phyloP scores from a whole-genome alignment of 2,797 vertebrate genomes.

The Ctenochaetus hawaiiensis region DNA sequence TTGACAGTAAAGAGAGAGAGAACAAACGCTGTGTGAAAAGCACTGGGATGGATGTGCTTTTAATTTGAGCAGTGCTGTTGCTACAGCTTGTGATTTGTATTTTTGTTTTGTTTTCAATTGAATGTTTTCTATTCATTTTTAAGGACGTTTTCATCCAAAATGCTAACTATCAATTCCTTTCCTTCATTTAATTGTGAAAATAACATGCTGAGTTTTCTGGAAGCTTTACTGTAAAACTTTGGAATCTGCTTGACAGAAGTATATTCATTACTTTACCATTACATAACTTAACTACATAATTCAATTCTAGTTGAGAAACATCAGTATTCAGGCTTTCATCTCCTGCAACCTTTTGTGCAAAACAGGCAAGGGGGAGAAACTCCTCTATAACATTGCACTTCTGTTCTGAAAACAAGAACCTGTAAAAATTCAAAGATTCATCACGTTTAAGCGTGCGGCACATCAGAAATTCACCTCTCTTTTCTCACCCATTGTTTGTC shows the following conservation, averaged over 20 bases:
- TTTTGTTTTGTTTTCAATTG: not conserved
- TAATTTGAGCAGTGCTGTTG: not conserved
- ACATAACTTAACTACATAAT: not conserved
- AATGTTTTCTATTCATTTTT: not conserved
- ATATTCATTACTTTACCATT: not conserved
- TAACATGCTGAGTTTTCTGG: not conserved
- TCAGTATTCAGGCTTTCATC: not conserved
- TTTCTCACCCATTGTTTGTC: slow-evolving; percentile 7
- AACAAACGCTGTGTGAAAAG: slow-evolving; percentile 4
- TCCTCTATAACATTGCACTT: not conserved
- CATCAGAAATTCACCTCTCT: not conserved
- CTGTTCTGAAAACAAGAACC: not conserved
- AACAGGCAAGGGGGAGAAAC: not conserved
- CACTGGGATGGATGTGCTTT: not conserved
- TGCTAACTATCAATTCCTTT: not conserved
- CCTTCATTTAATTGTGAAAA: not conserved
- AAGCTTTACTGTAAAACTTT: not conserved
- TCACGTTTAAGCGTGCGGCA: not conserved
- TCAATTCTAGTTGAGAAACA: not conserved
- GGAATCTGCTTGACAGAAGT: not conserved
- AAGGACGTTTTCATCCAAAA: not conserved
- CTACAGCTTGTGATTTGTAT: not conserved
- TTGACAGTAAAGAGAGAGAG: slow-evolving; percentile 13
- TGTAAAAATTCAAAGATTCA: not conserved
- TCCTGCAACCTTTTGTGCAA: not conserved